Percentiles rank a stretch among this genome's conserved stretches.
phyloP scores from a whole-genome alignment of 2,888 invertebrate species.

The Cheilosia grossa region DNA sequence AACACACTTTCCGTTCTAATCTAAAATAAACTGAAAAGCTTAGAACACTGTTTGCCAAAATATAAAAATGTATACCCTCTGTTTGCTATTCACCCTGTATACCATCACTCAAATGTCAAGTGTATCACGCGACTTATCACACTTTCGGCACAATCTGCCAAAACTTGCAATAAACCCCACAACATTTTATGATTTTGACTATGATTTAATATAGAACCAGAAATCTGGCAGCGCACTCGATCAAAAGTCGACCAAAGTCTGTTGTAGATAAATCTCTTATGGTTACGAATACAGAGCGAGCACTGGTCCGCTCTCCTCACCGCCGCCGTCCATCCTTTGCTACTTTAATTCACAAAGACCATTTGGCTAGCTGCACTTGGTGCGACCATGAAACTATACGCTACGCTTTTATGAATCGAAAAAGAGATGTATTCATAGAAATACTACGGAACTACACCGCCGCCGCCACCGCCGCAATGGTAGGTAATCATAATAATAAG shows the following conservation, averaged over 20 bases:
- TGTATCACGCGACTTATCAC: conserved; percentile 71
- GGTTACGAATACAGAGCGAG: background rate
- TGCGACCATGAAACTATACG: conserved; percentile 65
- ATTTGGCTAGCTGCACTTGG: conserved; percentile 60
- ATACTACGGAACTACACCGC: conserved; percentile 60
- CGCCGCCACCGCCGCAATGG: conserved; percentile 58
- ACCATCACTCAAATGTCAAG: conserved; percentile 66
- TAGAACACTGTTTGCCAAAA: conserved; percentile 39
- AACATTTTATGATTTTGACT: conserved; percentile 42
- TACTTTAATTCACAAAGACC: conserved; percentile 69
- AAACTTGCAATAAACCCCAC: conserved; percentile 34
- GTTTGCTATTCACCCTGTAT: conserved; percentile 56
- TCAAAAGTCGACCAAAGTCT: conserved; percentile 39
- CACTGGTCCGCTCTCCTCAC: background rate
- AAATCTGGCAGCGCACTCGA: conserved; percentile 48
- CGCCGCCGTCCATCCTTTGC: conserved; percentile 36
- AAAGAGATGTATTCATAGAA: conserved; percentile 61
- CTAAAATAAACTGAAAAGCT: conserved; percentile 37
- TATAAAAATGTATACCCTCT: conserved; percentile 17
- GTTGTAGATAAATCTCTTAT: conserved; percentile 28
- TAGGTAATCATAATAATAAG: conserved; percentile 74
- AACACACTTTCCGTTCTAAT: conserved; percentile 37
- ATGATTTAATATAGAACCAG: conserved; percentile 3
- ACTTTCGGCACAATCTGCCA: conserved; percentile 56
- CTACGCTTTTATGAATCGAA: conserved; percentile 72